Base-by-base conservation (phyloP, 2,113 vertebrate genomes). In the Regulus satrapa region DNA sequence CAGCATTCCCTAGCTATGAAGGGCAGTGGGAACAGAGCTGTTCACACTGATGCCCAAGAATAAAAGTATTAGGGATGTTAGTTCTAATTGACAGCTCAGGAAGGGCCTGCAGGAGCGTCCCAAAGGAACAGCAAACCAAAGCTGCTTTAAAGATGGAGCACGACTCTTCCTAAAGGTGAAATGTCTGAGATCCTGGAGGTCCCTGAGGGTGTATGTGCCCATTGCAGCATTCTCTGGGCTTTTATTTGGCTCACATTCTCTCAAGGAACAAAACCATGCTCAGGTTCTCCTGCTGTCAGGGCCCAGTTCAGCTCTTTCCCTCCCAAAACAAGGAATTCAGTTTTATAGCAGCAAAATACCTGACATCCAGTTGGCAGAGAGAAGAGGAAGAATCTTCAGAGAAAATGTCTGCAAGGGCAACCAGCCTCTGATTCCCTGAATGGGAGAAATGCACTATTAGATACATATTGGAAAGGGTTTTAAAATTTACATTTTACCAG, bases 391-490 rank as follows among this genome's bases (percentile, higher is more conserved):
- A 98, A 75, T 98, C 89, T 92, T 98, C 98, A 49, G 98, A 98
- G 97, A 99, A 99, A 61, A 99, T 98, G 55, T 98, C 98, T 58
- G 98, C 98, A 79, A 99, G 95, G 38, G 98, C 98, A 61, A 98
- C 87, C 32, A 99, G 97, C 56, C 98, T 98, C 29, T 98, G 97
- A 89, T 98, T 98, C 26, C 99, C 99, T 99, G 74, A n/a, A 38
- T 89, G n/a, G 25, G 14, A 88, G 40, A 90, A 85, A 96, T 12
- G 29, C 3, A 34, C 23, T 51, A 21, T 89, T 82, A 84, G 51
- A 74, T 51, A 14, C 24, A 63, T 88, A 66, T 26, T 29, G 5
- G 17, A 25, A 84, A 51, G 1, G 0, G 21, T 31, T 32, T 68
- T 45, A 36, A 82, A 32, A 5, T 46, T 34, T 51, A 52, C n/a